These are phyloP conservation scores for Eurytoma adleriae DNA, from an alignment of 2,888 invertebrate genomes.

Conservation along the genomic window DNA sequence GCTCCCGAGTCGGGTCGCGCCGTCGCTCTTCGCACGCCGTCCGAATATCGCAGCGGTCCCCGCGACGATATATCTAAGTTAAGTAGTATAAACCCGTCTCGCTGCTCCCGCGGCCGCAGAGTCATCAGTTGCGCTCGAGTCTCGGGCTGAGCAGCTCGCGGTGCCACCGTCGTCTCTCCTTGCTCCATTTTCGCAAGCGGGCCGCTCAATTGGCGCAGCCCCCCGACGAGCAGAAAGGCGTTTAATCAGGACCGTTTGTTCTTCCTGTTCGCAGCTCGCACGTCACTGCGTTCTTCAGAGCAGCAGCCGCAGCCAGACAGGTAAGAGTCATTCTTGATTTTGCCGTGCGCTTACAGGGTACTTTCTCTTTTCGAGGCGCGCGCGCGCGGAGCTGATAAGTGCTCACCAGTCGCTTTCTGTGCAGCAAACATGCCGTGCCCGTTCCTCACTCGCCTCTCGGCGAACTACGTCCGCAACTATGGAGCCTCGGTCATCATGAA, in stretches of 20 bases:
- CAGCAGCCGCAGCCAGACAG: slow-evolving; percentile 63
- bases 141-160: background rate
- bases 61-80: background rate
- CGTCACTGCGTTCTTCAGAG: slow-evolving; percentile 62
- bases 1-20: background rate
- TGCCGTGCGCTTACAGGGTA: background rate
- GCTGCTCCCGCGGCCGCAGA: background rate
- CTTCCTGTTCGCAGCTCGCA: slow-evolving; percentile 65
- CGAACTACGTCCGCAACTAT: slow-evolving; percentile 90
- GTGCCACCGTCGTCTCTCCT: slow-evolving; percentile 19
- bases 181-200: slow-evolving; percentile 48
- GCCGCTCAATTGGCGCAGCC: background rate
- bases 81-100: background rate
- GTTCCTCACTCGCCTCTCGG: slow-evolving; percentile 88
- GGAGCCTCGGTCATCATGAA: slow-evolving; percentile 85
- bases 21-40: background rate
- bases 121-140: background rate
- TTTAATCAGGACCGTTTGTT: slow-evolving; percentile 17
- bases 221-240: too few relatives aligned
- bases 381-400: too few relatives aligned
- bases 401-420: background rate
- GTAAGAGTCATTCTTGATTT: slow-evolving; percentile 50
- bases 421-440: slow-evolving; percentile 88
- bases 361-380: slow-evolving; percentile 50
- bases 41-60: background rate